Conservation (phyloP, 2,888 invertebrate genomes). For the Lochmaea crataegi region DNA sequence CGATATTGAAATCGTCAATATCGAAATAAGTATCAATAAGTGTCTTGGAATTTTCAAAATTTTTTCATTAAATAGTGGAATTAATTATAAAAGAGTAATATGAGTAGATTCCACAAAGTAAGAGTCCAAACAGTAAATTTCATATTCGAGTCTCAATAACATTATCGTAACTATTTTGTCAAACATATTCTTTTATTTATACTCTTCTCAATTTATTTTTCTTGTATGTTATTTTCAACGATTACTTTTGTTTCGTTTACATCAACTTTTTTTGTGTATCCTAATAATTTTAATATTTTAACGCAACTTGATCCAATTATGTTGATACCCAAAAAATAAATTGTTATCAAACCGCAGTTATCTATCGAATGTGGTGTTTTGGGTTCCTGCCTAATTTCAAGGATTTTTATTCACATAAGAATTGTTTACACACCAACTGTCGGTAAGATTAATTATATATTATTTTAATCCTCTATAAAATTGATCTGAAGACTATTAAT, state of each 20-base stretch:
- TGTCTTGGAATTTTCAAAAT: too few relatives aligned
- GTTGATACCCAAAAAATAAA: neutral
- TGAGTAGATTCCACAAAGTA: too few relatives aligned
- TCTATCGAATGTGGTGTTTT: constrained; percentile 13
- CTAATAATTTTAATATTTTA: neutral
- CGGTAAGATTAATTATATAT: neutral
- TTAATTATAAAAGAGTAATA: too few relatives aligned
- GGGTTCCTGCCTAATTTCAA: constrained; percentile 29
- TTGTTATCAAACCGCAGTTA: constrained; percentile 30
- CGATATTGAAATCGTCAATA: too few relatives aligned
- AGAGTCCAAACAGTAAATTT: too few relatives aligned
- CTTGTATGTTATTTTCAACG: too few relatives aligned
- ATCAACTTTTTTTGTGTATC: neutral
- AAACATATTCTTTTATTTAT: too few relatives aligned
- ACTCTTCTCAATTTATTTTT: too few relatives aligned
- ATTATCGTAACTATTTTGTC: too few relatives aligned
- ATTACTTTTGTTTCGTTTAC: neutral
- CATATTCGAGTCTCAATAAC: too few relatives aligned
- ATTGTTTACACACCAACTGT: neutral
- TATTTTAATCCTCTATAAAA: neutral
- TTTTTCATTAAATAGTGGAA: too few relatives aligned
- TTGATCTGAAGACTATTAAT: neutral
- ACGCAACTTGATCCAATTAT: neutral
- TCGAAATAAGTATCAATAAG: too few relatives aligned
- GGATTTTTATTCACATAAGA: constrained; percentile 19